Evolutionary conservation across 2,113 vertebrate genomes (phyloP), one percentile per base, ranked within the genome.

Genomic region (Esox niger): DNA sequence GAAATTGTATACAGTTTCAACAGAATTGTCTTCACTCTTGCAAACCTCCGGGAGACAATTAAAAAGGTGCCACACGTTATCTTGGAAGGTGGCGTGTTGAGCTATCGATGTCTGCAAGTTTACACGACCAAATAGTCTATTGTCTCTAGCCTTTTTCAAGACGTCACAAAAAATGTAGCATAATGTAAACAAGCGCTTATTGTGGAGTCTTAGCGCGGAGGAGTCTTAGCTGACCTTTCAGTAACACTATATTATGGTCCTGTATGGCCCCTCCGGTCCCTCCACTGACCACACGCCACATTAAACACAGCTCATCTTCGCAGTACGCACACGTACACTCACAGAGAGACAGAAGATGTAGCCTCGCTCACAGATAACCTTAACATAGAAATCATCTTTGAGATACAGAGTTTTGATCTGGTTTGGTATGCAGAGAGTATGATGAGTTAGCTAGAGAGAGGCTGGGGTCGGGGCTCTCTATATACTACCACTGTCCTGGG

Each of bases 141-240:
- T n/a, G n/a, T n/a, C n/a, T n/a, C n/a, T n/a, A n/a, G n/a, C n/a
- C n/a, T n/a, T n/a, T n/a, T n/a, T n/a, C n/a, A n/a, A n/a, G n/a
- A n/a, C n/a, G n/a, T n/a, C n/a, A n/a, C n/a, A n/a, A n/a, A n/a
- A n/a, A n/a, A n/a, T n/a, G n/a, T n/a, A n/a, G n/a, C n/a, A n/a
- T n/a, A n/a, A n/a, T n/a, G n/a, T n/a, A n/a, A n/a, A n/a, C n/a
- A n/a, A n/a, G n/a, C n/a, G n/a, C n/a, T n/a, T n/a, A n/a, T n/a
- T n/a, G n/a, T n/a, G n/a, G n/a, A n/a, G n/a, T n/a, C n/a, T n/a
- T n/a, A n/a, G n/a, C n/a, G n/a, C n/a, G n/a, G n/a, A n/a, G n/a
- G n/a, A n/a, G n/a, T n/a, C n/a, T n/a, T n/a, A n/a, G n/a, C n/a
- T 82, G 85, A 87, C 85, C 84, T 82, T 88, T 79, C 67, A 74